Percentiles rank a stretch among this genome's conserved stretches.
These are phyloP conservation scores for Cantharis flavilabris DNA, from an alignment of 2,888 invertebrate genomes.

Conservation along the genomic window DNA sequence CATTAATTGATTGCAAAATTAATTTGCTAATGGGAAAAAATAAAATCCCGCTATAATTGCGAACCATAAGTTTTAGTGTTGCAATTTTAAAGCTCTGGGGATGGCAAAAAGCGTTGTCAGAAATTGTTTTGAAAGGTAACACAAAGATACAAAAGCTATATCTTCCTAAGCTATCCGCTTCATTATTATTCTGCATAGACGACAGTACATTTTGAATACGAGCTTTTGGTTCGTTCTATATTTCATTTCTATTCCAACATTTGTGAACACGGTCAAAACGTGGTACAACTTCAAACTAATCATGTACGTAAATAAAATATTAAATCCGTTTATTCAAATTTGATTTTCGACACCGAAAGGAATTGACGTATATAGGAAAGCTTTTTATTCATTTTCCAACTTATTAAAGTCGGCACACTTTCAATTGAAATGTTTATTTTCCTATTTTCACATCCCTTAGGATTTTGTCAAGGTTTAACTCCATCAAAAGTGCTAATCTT, in stretches of 20 bases:
- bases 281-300: constrained; percentile 2
- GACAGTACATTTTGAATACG: constrained; percentile 18
- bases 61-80: neutral
- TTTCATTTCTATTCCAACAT: constrained; percentile 19
- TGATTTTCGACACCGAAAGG: neutral
- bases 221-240: constrained; percentile 16
- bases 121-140: constrained; percentile 23
- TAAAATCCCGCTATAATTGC: neutral
- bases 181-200: constrained; percentile 22
- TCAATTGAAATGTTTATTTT: neutral
- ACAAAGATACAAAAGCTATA: constrained; percentile 16
- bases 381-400: neutral
- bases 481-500: neutral
- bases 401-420: neutral
- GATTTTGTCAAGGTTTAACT: neutral
- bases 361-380: neutral
- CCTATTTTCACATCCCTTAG: neutral
- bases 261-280: constrained; percentile 9
- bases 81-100: constrained; percentile 2
- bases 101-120: constrained; percentile 12
- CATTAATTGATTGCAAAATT: neutral
- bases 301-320: neutral
- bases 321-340: neutral
- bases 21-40: neutral
- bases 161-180: constrained; percentile 20